Conservation (phyloP, 2,888 invertebrate genomes). For the Tubulanus polymorphus region DNA sequence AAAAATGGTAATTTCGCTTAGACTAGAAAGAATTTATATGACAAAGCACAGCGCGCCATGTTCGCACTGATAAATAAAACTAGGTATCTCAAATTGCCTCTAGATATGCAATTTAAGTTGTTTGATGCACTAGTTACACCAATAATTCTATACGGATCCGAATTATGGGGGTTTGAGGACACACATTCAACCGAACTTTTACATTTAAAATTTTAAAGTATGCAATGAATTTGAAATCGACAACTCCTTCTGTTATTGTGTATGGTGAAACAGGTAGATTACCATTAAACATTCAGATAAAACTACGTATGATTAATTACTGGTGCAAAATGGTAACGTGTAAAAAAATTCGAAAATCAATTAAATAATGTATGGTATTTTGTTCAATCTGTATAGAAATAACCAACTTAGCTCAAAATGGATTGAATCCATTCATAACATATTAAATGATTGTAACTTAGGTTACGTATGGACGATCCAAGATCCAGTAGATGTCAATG, state of each 20-base stretch:
- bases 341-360: neutral
- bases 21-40: neutral
- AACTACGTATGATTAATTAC: conserved; percentile 7
- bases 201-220: conserved; percentile 9
- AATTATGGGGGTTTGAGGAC: conserved; percentile 8
- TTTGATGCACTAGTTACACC: conserved; percentile 5
- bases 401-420: no score
- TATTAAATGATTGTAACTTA: no score
- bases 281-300: conserved; percentile 9
- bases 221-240: conserved; percentile 4
- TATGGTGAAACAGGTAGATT: conserved; percentile 10
- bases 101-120: conserved; percentile 3
- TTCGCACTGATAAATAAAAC: neutral
- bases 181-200: conserved; percentile 2
- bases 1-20: no score
- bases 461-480: no score
- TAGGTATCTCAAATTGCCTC: conserved; percentile 4
- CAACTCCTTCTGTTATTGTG: conserved; percentile 10
- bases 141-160: conserved; percentile 6
- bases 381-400: no score
- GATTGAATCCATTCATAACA: no score
- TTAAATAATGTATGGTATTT: no score
- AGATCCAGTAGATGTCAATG: no score
- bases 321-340: conserved; percentile 1
- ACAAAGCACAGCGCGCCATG: neutral